Conservation (phyloP, 2,888 invertebrate genomes). For the Stomorhina lunata region DNA sequence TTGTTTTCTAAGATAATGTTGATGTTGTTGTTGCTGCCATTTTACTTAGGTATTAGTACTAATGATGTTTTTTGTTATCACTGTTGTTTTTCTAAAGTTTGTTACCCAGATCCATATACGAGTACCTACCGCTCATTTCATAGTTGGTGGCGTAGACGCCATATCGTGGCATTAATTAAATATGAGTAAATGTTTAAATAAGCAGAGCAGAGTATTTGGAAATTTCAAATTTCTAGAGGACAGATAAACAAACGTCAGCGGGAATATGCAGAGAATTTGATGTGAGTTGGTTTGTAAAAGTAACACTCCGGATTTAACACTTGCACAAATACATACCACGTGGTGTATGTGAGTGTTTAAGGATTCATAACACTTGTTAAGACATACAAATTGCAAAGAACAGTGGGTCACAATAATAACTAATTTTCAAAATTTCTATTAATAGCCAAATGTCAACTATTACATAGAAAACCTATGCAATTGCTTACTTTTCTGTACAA, state of each 20-base stretch:
- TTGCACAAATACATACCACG: background rate
- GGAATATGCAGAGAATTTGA: background rate
- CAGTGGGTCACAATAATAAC: background rate
- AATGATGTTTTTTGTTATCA: conserved; percentile 58
- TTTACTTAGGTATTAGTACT: background rate
- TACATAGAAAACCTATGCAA: too few species aligned
- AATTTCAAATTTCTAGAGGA: conserved; percentile 5
- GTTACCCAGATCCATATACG: too few species aligned
- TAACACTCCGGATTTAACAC: conserved; percentile 16
- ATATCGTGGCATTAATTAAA: conserved; percentile 52
- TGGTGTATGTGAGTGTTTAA: background rate
- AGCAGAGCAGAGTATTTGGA: conserved; percentile 28
- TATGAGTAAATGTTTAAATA: conserved; percentile 38
- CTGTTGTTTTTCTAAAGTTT: conserved; percentile 14
- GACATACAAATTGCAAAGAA: background rate
- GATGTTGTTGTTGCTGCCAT: conserved; percentile 3
- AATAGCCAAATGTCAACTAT: too few species aligned
- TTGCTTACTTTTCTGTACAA: too few species aligned
- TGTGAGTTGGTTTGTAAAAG: background rate
- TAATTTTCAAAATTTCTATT: too few species aligned
- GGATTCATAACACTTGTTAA: conserved; percentile 11
- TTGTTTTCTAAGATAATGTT: background rate
- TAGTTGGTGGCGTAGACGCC: conserved; percentile 26
- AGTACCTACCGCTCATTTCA: conserved; percentile 42
- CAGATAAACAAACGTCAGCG: conserved; percentile 16